Evolutionary conservation across 2,113 vertebrate genomes (phyloP).

Genomic region (Crypturellus undulatus): DNA sequence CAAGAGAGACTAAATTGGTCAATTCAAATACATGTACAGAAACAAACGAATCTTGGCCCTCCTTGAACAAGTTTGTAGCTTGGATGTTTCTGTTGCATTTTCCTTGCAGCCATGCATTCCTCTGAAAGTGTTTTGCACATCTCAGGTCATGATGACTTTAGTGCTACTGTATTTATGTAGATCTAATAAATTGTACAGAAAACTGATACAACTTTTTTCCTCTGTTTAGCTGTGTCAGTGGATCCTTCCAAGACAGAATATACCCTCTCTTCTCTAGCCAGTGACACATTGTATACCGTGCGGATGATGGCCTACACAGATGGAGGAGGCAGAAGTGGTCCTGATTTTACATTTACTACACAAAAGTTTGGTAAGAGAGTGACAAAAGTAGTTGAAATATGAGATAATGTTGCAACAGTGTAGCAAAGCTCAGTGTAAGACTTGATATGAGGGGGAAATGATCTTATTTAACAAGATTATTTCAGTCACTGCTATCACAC

Average conservation of each 20-base stretch:
- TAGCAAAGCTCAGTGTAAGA: background rate
- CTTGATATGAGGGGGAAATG: background rate
- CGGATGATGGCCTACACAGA: slow-evolving; percentile 84
- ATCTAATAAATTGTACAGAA: background rate
- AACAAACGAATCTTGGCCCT: background rate
- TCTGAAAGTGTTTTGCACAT: background rate
- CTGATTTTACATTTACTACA: slow-evolving; percentile 85
- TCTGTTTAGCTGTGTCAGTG: slow-evolving; percentile 75
- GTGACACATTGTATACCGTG: slow-evolving; percentile 84
- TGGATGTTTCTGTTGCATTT: background rate
- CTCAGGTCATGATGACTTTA: background rate
- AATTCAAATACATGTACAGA: background rate
- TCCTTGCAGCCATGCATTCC: fast-evolving
- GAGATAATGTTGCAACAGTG: background rate
- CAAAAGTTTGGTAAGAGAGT: slow-evolving; percentile 87
- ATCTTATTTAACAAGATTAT: background rate
- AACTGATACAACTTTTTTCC: background rate
- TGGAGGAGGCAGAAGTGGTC: slow-evolving; percentile 78
- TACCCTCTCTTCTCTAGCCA: slow-evolving; percentile 78
- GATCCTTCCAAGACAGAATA: slow-evolving; percentile 82
- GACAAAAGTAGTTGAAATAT: background rate
- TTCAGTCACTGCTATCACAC: background rate
- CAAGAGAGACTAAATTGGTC: background rate
- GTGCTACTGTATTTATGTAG: background rate
- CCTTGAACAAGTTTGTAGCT: background rate